Conservation (phyloP, 2,888 invertebrate genomes). For the Desoria tigrina region DNA sequence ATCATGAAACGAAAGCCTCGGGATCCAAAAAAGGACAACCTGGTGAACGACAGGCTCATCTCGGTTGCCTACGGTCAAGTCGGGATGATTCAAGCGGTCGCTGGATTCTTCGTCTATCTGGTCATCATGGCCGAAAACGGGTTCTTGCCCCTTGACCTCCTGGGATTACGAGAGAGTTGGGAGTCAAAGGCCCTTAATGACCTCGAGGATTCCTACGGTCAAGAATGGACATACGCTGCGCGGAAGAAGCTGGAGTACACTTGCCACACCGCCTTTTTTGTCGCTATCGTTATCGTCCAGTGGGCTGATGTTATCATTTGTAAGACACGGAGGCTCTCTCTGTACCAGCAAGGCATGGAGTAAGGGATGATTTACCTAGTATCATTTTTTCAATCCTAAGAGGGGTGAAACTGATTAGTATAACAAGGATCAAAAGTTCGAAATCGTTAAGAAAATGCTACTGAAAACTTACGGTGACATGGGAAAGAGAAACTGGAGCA, state of each 20-base stretch:
- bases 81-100: constrained; percentile 99
- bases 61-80: constrained; percentile 99
- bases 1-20: constrained; percentile 72
- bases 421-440: no score
- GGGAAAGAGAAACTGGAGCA: not conserved
- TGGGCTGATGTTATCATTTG: constrained; percentile 98
- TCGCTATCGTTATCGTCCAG: constrained; percentile 95
- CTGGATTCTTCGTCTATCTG: constrained; percentile 99
- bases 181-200: constrained; percentile 98
- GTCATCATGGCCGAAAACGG: constrained; percentile 99
- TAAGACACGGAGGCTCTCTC: constrained; percentile 94
- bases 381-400: not conserved
- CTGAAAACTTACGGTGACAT: no score
- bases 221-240: constrained; percentile 98
- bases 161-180: constrained; percentile 96
- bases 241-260: constrained; percentile 95
- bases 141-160: constrained; percentile 83
- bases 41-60: constrained; percentile 90
- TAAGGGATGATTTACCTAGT: constrained; percentile 54
- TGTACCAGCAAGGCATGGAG: constrained; percentile 96
- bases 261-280: constrained; percentile 98
- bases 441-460: no score
- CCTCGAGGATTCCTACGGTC: constrained; percentile 95
- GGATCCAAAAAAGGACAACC: constrained; percentile 51
- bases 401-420: no score